Base-by-base conservation (phyloP, 2,797 vertebrate genomes). In the Rhynchonycteris naso region DNA sequence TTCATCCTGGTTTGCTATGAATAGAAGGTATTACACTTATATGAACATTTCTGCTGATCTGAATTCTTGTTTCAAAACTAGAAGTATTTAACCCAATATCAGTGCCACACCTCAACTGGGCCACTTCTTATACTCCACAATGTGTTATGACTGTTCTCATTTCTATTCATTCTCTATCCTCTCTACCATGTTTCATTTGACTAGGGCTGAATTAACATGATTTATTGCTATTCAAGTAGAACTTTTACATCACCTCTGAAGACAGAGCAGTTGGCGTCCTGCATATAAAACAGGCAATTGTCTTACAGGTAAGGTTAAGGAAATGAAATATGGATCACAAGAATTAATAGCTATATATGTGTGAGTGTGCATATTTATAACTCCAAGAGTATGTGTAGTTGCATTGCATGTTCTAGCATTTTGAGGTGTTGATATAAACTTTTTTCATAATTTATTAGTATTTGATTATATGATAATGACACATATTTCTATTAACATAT, bases 271-370 rank as follows among this genome's bases (percentile, higher is more conserved):
- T 4, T 68, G 90, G 96, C 72, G 4, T 11, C 90, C 8, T 50
- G 61, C 52, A 85, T 95, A 50, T 83, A 88, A 97, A 96, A 74
- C 0, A 96, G 35, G 56, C 5, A 90, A 66, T 88, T 91, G 76
- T 90, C 90, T 97, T 96, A 71, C 9, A 90, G 93, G 19, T 88
- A 95, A 95, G 28, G 81, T 11, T 80, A 74, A 96, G 95, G 24
- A 3, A 93, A 65, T 90, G 19, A 95, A 95, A 97, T 83, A 91
- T 35, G 52, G 11, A 96, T 88, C 50, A 86, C 35, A 79, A 82
- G 69, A 74, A 75, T 38, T 65, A 96, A 85, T 38, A 90, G 58
- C 21, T 68, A 47, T 56, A 47, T 19, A 22, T 80, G 7, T 63
- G 28, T 66, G 33, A 61, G 6, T 88, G 9, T 52, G 47, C 90